These are phyloP conservation scores for Drosophila suboccidentalis DNA, from an alignment of 2,888 invertebrate genomes.

Conservation along the genomic window DNA sequence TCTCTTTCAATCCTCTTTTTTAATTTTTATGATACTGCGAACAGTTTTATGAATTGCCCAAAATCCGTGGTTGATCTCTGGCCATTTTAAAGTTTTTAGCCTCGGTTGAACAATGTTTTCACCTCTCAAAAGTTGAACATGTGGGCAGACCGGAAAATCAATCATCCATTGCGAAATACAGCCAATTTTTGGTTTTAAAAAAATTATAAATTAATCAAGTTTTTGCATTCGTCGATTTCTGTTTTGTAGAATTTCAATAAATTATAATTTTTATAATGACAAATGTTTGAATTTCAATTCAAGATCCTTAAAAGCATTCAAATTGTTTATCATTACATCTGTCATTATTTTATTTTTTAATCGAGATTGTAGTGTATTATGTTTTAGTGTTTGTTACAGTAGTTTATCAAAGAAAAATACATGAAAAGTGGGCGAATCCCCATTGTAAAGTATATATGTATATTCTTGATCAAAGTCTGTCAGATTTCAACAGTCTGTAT, in stretches of 20 bases:
- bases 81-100: slow-evolving; percentile 49
- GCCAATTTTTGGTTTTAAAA: background rate
- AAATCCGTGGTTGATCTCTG: slow-evolving; percentile 27
- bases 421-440: too few species aligned
- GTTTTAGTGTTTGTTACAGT: too few species aligned
- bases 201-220: background rate
- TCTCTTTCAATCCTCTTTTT: slow-evolving; percentile 34
- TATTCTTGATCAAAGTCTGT: too few species aligned
- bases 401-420: too few species aligned
- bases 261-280: background rate
- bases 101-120: slow-evolving; percentile 42
- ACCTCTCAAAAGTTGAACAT: slow-evolving; percentile 35
- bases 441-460: too few species aligned
- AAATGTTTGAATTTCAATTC: background rate
- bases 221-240: background rate
- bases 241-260: background rate
- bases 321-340: too few species aligned
- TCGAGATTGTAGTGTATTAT: too few species aligned
- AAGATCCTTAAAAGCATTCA: background rate
- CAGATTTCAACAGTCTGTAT: too few species aligned
- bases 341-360: too few species aligned
- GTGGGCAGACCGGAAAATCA: slow-evolving; percentile 37
- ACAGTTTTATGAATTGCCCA: slow-evolving; percentile 72
- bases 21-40: slow-evolving; percentile 53
- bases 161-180: background rate